Evolutionary conservation across 2,113 vertebrate genomes (phyloP), one percentile per base, ranked within the genome.

Genomic region (Sebastes schlegelii): DNA sequence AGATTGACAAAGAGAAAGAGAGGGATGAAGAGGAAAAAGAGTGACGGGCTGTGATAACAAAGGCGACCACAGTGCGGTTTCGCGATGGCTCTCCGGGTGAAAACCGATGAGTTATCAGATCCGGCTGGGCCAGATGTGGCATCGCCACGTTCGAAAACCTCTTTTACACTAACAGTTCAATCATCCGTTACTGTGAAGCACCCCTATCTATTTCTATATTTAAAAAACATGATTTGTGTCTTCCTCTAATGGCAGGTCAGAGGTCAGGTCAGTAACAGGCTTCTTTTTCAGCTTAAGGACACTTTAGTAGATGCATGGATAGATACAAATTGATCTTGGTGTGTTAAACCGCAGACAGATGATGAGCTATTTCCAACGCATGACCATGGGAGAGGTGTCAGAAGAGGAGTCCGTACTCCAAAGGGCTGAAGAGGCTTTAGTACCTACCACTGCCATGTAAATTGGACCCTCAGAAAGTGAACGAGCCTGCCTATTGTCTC

Each of bases 401-500:
- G 67, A 54, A 80, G 58, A 77, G 58, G 81, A 84, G 74, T 82
- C 86, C 40, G 6, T 80, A 65, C 80, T 90, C 85, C 72, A 69
- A 52, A 79, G 60, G 52, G 16, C 81, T 92, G 61, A 78, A 92
- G 74, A 80, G 87, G 83, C 79, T 91, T 91, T 87, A 89, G 86
- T 91, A 91, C 86, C 91, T 92, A 69, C 79, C 91, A 88, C 88
- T 79, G 83, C 85, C 72, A 74, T 93, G 91, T 89, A 90, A 94
- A 94, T 94, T 91, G 88, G 85, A 82, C 86, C 84, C 89, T 93
- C 79, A 77, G 78, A 93, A 91, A 93, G 88, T 91, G 89, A 94
- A 93, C n/a, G 93, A 90, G 94, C 92, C 94, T 86, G 73, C 95
- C 93, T 80, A 93, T 94, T 94, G 94, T 92, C 83, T 89, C 83